Base-by-base conservation (phyloP, 2,888 invertebrate genomes). In the Andrena minutula region DNA sequence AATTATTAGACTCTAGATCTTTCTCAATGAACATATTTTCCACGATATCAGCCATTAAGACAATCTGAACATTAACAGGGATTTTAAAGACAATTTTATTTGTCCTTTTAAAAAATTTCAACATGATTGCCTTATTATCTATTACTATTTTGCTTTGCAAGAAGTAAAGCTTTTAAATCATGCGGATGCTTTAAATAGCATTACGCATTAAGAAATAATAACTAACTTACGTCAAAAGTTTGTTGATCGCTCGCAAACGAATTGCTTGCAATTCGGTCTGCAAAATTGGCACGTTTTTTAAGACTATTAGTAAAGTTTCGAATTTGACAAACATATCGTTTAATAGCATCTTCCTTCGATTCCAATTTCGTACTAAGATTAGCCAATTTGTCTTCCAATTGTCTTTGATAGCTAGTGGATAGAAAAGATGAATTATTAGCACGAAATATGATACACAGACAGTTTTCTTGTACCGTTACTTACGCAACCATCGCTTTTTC, bases 1-100 rank as follows among this genome's bases (percentile, higher is more conserved):
- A 75, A 72, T 88, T 41, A 41, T 16, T 85, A 68, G 81, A 70
- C 75, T 89, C 85, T 83, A 84, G 66, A 77, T 89, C 86, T 89
- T 85, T 92, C 72, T 86, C 82, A 58, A 78, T 76, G 78, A 89
- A 88, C 75, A 87, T 70, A 84, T 83, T 88, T 89, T 92, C 91
- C 84, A 90, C 79, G 84, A 87, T 88, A 82, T 91, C 89, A 83
- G 88, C 83, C 76, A 88, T 75, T 87, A 83, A 86, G 76, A 85
- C 79, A 80, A 92, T 92, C 92, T 93, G 90, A 87, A 91, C 79
- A 79, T 74, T 70, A 87, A 88, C 58, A 79, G 60, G 70, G 65
- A 35, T 84, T 77, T 71, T 70, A 77, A 61, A 73, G 16, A 82
- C 32, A 60, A 69, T 83, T 28, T 30, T 23, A 7, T 16, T 41